Conservation (phyloP, 2,113 vertebrate species). For the Neodontobutis hainanensis region DNA sequence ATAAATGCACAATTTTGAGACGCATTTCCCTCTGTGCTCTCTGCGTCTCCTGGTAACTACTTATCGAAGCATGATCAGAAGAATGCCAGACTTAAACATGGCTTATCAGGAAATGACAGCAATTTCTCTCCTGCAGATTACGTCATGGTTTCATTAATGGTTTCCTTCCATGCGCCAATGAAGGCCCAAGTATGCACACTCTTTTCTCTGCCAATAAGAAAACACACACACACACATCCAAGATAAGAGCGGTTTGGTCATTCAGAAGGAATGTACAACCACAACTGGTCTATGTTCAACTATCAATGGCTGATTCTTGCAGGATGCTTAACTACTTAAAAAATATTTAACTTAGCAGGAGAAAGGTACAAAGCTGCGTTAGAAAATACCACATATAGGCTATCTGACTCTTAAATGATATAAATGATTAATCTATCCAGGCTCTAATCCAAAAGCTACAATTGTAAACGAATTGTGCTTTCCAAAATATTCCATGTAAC, state of each 20-base stretch:
- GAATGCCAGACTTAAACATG: slow-evolving; percentile 47
- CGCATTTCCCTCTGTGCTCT: slow-evolving; percentile 28
- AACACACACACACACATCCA: slow-evolving; percentile 55
- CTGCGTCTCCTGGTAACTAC: slow-evolving; percentile 36
- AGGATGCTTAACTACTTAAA: slow-evolving; percentile 46
- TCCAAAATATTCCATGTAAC: neutral
- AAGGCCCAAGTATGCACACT: slow-evolving; percentile 36
- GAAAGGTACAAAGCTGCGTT: slow-evolving; percentile 18
- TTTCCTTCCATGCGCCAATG: slow-evolving; percentile 69
- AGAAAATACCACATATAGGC: slow-evolving; percentile 34
- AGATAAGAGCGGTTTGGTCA: slow-evolving; percentile 72
- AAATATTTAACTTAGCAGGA: slow-evolving; percentile 61
- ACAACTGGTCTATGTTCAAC: slow-evolving; percentile 63
- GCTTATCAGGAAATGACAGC: slow-evolving; percentile 65
- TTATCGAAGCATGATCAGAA: slow-evolving; percentile 55
- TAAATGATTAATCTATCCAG: slow-evolving; percentile 28
- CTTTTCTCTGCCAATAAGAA: slow-evolving; percentile 37
- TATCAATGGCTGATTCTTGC: slow-evolving; percentile 36
- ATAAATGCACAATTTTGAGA: slow-evolving; percentile 12
- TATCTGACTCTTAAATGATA: neutral
- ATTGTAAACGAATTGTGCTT: too few species aligned
- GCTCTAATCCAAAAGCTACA: too few species aligned
- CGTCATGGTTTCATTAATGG: slow-evolving; percentile 69
- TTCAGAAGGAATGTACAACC: slow-evolving; percentile 64
- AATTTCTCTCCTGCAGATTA: slow-evolving; percentile 59